Base-by-base conservation (phyloP, 2,113 vertebrate species). In the Festucalex cinctus region DNA sequence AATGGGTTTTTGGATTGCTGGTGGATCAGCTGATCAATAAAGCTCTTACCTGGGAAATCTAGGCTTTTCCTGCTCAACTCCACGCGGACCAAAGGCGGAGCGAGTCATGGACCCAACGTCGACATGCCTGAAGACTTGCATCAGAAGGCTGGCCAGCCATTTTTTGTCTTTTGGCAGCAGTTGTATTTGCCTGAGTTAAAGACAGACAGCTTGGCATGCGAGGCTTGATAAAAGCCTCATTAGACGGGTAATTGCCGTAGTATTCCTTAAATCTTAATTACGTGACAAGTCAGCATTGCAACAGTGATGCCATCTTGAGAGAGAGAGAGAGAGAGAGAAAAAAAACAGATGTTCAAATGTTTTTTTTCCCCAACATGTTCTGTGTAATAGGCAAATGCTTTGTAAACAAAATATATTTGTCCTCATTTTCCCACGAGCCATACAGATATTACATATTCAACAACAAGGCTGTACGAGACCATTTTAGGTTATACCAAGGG, bases 201-300 rank as follows among this genome's bases (percentile, higher is more conserved):
- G 78, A 87, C 77, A 85, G 83, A 83, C 85, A 83, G 80, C 79
- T 82, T 84, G 85, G 85, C 85, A 80, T 86, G 82, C 67, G 82
- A 82, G 79, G 83, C 82, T 85, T 87, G 83, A 84, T 82, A 72
- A 83, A 89, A 82, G 88, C 73, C 89, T 85, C 89, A 89, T 91
- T 92, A 91, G 86, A 85, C 83, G 79, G 86, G 87, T 89, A 91
- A 90, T 91, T 90, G 85, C 83, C 83, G 83, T 75, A 88, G 77
- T 89, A 88, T 91, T 87, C 86, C 88, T 89, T 86, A 87, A 90
- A 90, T 91, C 88, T 91, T 91, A 91, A 92, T 89, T 88, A 91
- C 84, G 90, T 84, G 80, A 77, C 75, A 83, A 80, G 86, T 90
- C 88, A 88, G 83, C 20, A 56, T 56, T 32, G 24, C 86, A 85